Conservation (phyloP, 2,888 invertebrate species). For the Galeruca laticollis region DNA sequence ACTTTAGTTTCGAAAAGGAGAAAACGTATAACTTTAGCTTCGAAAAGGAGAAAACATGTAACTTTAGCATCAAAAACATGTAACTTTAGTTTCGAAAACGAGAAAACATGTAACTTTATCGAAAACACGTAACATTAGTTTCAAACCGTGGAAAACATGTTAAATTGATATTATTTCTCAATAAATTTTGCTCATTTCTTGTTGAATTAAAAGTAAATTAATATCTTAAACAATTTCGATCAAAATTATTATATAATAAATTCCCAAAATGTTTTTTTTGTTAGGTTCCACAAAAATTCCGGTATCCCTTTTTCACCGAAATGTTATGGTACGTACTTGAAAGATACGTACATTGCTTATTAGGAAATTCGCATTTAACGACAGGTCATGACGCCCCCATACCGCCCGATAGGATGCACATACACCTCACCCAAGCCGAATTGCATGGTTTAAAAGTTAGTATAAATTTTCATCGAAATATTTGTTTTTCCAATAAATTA, state of each 20-base stretch:
- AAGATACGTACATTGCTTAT: constrained; percentile 87
- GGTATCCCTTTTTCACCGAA: constrained; percentile 98
- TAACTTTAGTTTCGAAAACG: too few species aligned
- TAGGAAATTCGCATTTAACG: constrained; percentile 85
- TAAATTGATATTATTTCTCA: too few species aligned
- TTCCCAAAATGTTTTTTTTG: constrained; percentile 33
- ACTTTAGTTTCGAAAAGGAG: too few species aligned
- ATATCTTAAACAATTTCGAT: neutral
- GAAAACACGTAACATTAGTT: too few species aligned
- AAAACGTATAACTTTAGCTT: too few species aligned
- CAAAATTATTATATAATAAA: too few species aligned
- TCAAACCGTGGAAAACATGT: too few species aligned
- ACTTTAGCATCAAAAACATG: too few species aligned
- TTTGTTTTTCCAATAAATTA: neutral
- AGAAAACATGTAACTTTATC: too few species aligned
- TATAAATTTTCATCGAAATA: neutral
- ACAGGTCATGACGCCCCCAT: constrained; percentile 61
- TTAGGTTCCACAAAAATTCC: constrained; percentile 95
- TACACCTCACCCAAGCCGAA: constrained; percentile 84
- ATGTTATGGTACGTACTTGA: constrained; percentile 98
- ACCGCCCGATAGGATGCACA: constrained; percentile 71
- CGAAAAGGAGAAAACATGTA: too few species aligned
- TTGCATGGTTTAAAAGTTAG: constrained; percentile 80
- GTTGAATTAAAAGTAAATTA: neutral
- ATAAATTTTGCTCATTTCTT: too few species aligned